phyloP scores from a whole-genome alignment of 2,888 invertebrate species.

The Stramonita haemastoma region DNA sequence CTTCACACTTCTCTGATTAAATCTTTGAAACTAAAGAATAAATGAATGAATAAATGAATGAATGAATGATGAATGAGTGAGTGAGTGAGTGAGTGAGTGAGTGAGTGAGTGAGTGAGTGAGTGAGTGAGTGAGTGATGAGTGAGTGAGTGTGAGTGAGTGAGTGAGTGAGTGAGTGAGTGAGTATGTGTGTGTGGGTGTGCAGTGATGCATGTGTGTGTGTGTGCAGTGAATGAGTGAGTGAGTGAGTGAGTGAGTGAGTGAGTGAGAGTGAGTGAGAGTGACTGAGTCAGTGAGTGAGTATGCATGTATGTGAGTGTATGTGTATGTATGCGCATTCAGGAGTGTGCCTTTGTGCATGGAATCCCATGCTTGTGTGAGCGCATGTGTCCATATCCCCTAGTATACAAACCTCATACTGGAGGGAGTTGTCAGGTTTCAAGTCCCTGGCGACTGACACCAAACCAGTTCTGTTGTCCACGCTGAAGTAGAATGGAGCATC shows the following conservation, averaged over 20 bases:
- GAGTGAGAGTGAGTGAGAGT: too few species aligned
- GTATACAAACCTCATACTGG: conserved; percentile 34
- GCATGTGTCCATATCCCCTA: background rate
- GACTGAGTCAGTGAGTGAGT: background rate
- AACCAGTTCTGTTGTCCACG: conserved; percentile 37
- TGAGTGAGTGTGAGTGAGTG: too few species aligned
- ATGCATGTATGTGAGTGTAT: background rate
- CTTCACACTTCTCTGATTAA: too few species aligned
- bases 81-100: too few species aligned
- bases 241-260: too few species aligned
- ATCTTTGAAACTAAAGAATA: too few species aligned
- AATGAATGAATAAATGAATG: too few species aligned
- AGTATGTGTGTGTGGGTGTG: background rate
- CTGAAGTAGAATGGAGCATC: conserved; percentile 63
- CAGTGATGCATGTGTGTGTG: background rate
- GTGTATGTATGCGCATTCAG: background rate
- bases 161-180: background rate
- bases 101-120: too few species aligned
- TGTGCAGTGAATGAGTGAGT: too few species aligned
- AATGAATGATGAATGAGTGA: too few species aligned
- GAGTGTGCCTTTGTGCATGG: background rate
- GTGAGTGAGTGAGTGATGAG: background rate
- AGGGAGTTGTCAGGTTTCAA: conserved; percentile 28
- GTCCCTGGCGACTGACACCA: conserved; percentile 26
- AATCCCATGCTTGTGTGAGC: background rate